phyloP scores from a whole-genome alignment of 2,888 invertebrate species.

The Tenthredo amoena region DNA sequence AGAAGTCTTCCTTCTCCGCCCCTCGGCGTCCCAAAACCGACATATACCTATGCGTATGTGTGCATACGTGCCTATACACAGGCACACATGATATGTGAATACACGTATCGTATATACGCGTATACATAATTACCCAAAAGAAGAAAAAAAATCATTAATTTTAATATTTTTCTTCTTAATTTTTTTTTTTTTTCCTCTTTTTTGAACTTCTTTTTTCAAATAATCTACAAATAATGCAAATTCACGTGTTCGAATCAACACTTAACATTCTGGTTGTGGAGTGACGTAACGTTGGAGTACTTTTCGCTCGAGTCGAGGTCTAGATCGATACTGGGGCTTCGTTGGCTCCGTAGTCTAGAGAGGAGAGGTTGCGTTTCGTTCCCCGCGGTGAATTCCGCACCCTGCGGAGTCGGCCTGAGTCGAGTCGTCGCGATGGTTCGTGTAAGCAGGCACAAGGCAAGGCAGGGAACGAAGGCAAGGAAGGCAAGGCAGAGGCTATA shows the following conservation, averaged over 20 bases:
- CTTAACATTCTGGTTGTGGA: not conserved
- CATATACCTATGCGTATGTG: not conserved
- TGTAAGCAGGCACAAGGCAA: not conserved
- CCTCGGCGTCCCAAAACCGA: not conserved
- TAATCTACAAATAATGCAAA: not conserved
- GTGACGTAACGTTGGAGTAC: slow-evolving; percentile 20
- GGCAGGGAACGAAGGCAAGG: not conserved
- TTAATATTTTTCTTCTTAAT: too few species aligned
- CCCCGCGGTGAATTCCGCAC: slow-evolving; percentile 46
- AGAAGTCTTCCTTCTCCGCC: slow-evolving; percentile 5
- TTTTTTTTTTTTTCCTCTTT: not conserved
- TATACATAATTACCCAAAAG: not conserved
- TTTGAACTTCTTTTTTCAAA: not conserved
- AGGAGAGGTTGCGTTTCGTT: slow-evolving; percentile 40
- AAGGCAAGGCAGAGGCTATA: not conserved
- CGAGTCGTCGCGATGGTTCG: slow-evolving; percentile 35
- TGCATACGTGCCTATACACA: not conserved
- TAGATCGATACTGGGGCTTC: slow-evolving; percentile 45
- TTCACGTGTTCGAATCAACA: not conserved
- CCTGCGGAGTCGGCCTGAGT: slow-evolving; percentile 12
- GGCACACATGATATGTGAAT: not conserved
- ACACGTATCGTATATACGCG: not conserved
- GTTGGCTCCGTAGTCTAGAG: not conserved
- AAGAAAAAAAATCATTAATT: not conserved
- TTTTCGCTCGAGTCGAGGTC: slow-evolving; percentile 24